A percentile compares a stretch with the other conserved stretches of the same genome.
Conservation (phyloP, 2,888 invertebrate species). For the Eurois occulta region DNA sequence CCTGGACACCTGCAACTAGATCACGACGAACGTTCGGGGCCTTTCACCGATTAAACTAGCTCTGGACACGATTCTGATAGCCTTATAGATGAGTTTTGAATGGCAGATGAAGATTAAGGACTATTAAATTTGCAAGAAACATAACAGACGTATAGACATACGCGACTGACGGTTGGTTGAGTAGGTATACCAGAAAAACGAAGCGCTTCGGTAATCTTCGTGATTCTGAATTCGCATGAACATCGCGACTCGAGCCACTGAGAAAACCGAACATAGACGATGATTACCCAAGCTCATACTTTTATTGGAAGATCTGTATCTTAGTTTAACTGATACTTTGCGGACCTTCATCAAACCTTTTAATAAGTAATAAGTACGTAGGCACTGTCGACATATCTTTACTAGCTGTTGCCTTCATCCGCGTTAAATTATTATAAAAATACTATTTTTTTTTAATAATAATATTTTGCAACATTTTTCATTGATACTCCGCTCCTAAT, state of each 20-base stretch:
- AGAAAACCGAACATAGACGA: background rate
- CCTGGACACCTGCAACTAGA: slow-evolving; percentile 47
- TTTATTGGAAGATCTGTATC: background rate
- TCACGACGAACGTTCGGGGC: slow-evolving; percentile 24
- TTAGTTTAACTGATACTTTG: background rate
- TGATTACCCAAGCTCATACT: background rate
- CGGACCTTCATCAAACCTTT: background rate
- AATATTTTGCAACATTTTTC: too few species aligned
- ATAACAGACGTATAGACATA: background rate
- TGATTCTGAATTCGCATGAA: background rate
- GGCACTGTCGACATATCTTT: background rate
- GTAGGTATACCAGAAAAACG: background rate
- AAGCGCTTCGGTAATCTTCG: background rate
- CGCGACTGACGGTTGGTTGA: background rate
- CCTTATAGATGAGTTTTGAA: background rate
- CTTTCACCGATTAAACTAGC: slow-evolving; percentile 44
- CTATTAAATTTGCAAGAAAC: background rate
- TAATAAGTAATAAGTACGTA: too few species aligned
- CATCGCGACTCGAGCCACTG: background rate
- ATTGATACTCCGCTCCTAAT: too few species aligned
- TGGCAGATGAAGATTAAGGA: background rate
- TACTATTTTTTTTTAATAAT: too few species aligned
- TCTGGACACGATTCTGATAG: slow-evolving; percentile 18
- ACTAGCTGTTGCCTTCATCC: too few species aligned
- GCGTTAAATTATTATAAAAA: too few species aligned